These are phyloP conservation scores for Harpalus rufipes DNA, from an alignment of 2,888 invertebrate genomes.

Conservation along the genomic window DNA sequence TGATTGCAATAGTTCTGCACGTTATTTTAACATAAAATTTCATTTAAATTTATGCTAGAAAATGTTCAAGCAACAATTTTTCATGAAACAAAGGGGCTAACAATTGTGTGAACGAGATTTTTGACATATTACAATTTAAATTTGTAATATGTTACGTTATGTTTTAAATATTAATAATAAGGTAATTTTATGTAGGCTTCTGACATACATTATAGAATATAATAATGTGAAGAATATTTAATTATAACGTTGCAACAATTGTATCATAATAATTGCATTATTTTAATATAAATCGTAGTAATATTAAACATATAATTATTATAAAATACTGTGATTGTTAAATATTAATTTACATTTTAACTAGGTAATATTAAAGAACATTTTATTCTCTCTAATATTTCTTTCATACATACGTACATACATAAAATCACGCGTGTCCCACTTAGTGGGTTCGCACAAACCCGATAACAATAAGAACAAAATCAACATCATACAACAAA, in stretches of 20 bases:
- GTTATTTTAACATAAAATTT: slow-evolving; percentile 40
- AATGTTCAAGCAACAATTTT: slow-evolving; percentile 37
- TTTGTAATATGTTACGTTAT: slow-evolving; percentile 45
- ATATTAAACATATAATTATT: background rate
- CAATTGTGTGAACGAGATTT: slow-evolving; percentile 53
- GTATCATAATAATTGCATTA: slow-evolving; percentile 1
- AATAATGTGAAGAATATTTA: slow-evolving; percentile 13
- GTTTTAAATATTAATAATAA: slow-evolving; percentile 41
- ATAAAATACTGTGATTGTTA: background rate
- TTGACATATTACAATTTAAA: slow-evolving; percentile 49
- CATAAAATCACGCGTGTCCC: too few relatives aligned
- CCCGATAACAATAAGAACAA: too few relatives aligned
- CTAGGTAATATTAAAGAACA: too few relatives aligned
- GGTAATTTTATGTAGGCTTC: slow-evolving; percentile 6
- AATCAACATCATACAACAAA: too few relatives aligned
- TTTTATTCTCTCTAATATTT: too few relatives aligned
- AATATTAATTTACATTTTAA: too few relatives aligned
- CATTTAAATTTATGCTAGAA: slow-evolving; percentile 45
- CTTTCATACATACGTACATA: too few relatives aligned
- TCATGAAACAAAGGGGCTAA: slow-evolving; percentile 37
- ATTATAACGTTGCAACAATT: slow-evolving; percentile 13
- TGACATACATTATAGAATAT: slow-evolving; percentile 12
- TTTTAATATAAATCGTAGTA: background rate
- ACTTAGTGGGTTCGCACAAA: too few relatives aligned
- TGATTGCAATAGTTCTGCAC: slow-evolving; percentile 29